A percentile compares a stretch with the other conserved stretches of the same genome.
Evolutionary conservation across 2,888 invertebrate genomes (phyloP).

Genomic region (Heliconius charithonia): DNA sequence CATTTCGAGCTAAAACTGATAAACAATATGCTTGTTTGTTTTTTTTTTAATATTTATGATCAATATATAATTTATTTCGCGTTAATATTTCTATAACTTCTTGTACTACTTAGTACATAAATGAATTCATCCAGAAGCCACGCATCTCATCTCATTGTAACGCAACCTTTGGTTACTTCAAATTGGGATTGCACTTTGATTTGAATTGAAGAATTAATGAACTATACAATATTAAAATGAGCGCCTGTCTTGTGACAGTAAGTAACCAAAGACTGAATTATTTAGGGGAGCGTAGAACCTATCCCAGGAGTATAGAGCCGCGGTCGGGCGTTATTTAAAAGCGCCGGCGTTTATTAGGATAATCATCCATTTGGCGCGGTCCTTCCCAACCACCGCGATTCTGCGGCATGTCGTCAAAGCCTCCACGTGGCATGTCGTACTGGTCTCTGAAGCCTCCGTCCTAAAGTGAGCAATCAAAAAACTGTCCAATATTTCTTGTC

Average conservation of each 20-base stretch:
- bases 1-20: not conserved
- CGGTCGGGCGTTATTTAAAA: constrained; percentile 69
- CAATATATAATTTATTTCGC: not conserved
- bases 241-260: constrained; percentile 30
- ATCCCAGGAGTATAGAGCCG: constrained; percentile 7
- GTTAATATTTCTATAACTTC: not conserved
- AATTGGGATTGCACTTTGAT: constrained; percentile 26
- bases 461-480: constrained; percentile 80
- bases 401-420: constrained; percentile 78
- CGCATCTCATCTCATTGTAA: constrained; percentile 17
- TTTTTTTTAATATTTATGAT: not conserved
- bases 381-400: constrained; percentile 84
- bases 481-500: constrained; percentile 73
- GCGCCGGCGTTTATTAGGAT: constrained; percentile 86
- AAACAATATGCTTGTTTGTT: not conserved
- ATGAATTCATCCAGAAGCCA: constrained; percentile 11
- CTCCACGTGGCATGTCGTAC: constrained; percentile 79
- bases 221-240: not conserved
- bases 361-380: constrained; percentile 84
- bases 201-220: not conserved
- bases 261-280: constrained; percentile 40
- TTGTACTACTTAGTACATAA: constrained; percentile 1
- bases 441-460: constrained; percentile 83
- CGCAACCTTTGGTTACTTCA: constrained; percentile 40
- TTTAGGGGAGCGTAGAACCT: constrained; percentile 13